phyloP scores from a whole-genome alignment of 2,113 vertebrate species.

The Erythrocercus mccallii region DNA sequence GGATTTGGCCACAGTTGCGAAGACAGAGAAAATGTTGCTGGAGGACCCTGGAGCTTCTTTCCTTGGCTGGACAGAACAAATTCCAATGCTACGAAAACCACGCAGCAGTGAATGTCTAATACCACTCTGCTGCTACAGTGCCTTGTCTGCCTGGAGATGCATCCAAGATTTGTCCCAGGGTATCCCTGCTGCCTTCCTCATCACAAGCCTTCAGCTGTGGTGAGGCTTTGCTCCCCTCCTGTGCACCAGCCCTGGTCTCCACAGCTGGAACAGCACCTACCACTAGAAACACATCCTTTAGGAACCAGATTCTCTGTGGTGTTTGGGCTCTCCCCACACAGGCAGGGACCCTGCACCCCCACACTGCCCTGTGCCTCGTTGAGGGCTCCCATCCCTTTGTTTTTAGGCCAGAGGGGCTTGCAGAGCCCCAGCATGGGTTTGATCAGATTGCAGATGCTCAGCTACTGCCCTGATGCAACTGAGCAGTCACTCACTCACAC shows the following conservation, averaged over 20 bases:
- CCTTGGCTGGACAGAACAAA: neutral
- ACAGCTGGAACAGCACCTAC: neutral
- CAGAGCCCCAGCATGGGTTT: neutral
- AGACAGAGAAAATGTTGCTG: neutral
- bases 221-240: neutral
- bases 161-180: neutral
- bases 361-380: fast-evolving
- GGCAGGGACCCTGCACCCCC: neutral
- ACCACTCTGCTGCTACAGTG: neutral
- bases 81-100: neutral
- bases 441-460: neutral
- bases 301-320: neutral
- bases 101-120: neutral
- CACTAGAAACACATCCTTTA: fast-evolving
- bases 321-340: neutral
- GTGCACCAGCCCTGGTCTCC: neutral
- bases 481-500: neutral
- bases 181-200: neutral
- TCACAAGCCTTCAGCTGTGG: neutral
- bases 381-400: neutral
- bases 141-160: neutral
- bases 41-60: neutral
- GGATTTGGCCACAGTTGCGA: neutral
- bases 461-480: neutral
- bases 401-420: neutral